These are phyloP conservation scores for Lepidocyrtoides sp. DNA, from an alignment of 2,888 invertebrate genomes.

Conservation along the genomic window DNA sequence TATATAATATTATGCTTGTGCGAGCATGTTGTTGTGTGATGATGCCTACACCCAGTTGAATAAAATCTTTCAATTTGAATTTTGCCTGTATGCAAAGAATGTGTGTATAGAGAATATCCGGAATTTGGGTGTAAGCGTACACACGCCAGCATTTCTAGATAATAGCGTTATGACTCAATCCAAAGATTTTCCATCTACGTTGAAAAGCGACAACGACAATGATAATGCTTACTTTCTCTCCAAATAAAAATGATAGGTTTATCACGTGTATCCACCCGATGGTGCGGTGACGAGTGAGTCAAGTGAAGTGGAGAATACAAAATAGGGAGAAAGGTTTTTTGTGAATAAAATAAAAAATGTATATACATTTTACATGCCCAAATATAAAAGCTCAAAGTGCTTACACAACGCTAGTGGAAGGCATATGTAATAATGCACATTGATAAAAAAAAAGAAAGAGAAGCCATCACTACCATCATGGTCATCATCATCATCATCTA, in stretches of 20 bases:
- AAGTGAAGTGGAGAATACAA: conserved; percentile 57
- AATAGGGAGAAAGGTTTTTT: conserved; percentile 22
- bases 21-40: background rate
- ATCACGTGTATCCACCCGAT: conserved; percentile 51
- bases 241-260: conserved; percentile 63
- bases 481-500: background rate
- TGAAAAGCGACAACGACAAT: background rate
- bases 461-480: background rate
- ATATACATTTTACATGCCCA: background rate
- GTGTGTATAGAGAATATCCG: background rate
- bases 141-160: background rate
- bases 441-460: conserved; percentile 15
- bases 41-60: background rate
- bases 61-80: conserved; percentile 45
- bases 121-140: background rate
- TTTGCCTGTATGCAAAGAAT: background rate
- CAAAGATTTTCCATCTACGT: conserved; percentile 21
- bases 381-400: no score
- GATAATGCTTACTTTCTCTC: background rate
- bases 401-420: no score
- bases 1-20: background rate
- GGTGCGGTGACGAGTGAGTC: conserved; percentile 60
- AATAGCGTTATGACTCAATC: conserved; percentile 34
- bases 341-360: conserved; percentile 45
- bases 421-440: background rate